Percentiles rank a stretch among this genome's conserved stretches.
Conservation (phyloP, 2,888 invertebrate genomes). For the Nephrotoma guestfalica region DNA sequence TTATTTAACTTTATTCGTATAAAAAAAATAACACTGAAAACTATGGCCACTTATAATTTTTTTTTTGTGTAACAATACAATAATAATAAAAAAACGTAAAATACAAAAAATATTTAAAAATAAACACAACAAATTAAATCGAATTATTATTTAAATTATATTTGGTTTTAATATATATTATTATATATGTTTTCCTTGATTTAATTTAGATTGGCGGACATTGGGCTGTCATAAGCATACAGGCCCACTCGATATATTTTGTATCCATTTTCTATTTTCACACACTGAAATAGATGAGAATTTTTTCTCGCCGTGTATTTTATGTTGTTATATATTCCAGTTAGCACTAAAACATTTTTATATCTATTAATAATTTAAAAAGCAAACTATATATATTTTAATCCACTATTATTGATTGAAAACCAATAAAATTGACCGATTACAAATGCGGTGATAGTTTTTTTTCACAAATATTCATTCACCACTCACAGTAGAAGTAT, state of each 20-base stretch:
- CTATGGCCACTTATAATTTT: conserved; percentile 2
- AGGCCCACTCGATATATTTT: conserved; percentile 6
- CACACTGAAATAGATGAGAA: not conserved
- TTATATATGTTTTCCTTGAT: not conserved
- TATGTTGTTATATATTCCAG: not conserved
- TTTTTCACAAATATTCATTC: not conserved
- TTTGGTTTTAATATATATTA: not conserved
- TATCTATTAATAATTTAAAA: not conserved
- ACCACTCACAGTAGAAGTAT: not conserved
- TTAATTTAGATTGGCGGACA: conserved; percentile 10
- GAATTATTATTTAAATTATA: not conserved
- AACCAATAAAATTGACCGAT: conserved; percentile 4
- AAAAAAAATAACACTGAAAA: not conserved
- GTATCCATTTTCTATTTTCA: conserved; percentile 4
- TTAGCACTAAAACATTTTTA: conserved; percentile 2
- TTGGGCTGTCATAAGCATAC: conserved; percentile 13
- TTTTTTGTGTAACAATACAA: not conserved
- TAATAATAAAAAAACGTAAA: not conserved
- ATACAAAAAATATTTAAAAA: not conserved
- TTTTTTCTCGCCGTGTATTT: not conserved
- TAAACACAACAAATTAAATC: not conserved
- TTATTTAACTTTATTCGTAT: not conserved
- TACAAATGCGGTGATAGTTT: conserved; percentile 5
- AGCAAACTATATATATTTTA: not conserved
- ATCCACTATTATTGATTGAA: conserved; percentile 5